Evolutionary conservation across 2,113 vertebrate species (phyloP), one percentile per base, ranked within the genome.

Genomic region (Tiliqua scincoides): DNA sequence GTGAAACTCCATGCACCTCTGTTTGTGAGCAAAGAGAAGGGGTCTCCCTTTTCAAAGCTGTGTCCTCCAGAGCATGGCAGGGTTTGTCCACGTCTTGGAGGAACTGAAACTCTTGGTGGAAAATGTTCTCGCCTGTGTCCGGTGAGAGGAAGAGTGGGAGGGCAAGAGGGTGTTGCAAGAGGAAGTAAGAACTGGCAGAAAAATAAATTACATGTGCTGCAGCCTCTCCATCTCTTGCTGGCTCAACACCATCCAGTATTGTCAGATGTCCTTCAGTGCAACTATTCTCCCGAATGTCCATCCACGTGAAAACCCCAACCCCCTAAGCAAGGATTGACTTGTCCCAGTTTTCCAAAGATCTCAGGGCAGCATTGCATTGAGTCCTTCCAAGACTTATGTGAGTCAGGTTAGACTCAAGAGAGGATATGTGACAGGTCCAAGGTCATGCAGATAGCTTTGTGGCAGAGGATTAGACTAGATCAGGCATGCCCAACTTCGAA

Each of bases 51-150:
- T 54, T 37, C 37, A 65, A n/a, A 83, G 70, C 15, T 43, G 25
- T 76, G 62, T 65, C 37, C 37, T 63, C 35, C 54, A 17, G 17
- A 6, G 25, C 21, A 18, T 30, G 1, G 54, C 23, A 27, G 63
- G 72, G 40, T 2, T 70, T 79, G 35, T 37, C 57, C 15, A n/a
- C 11, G 4, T 32, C 57, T 63, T 21, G 27, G 85, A 81, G 77
- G 85, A 86, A 86, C 59, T 15, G 78, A 86, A 81, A 86, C 78
- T 54, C 8, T 18, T 65, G 70, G 77, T 67, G 5, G 15, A 6
- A 11, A 9, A 14, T n/a, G 57, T 35, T 8, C 27, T 20, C 2
- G 30, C 23, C 17, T 63, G 74, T 77, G 32, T 62, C 30, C 3
- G 37, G 77, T 52, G 70, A 40, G 30, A 73, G 68, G 85, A 63